A percentile compares a stretch with the other conserved stretches of the same genome.
Evolutionary conservation across 2,888 invertebrate genomes (phyloP).

Genomic region (Ophion slaviceki): DNA sequence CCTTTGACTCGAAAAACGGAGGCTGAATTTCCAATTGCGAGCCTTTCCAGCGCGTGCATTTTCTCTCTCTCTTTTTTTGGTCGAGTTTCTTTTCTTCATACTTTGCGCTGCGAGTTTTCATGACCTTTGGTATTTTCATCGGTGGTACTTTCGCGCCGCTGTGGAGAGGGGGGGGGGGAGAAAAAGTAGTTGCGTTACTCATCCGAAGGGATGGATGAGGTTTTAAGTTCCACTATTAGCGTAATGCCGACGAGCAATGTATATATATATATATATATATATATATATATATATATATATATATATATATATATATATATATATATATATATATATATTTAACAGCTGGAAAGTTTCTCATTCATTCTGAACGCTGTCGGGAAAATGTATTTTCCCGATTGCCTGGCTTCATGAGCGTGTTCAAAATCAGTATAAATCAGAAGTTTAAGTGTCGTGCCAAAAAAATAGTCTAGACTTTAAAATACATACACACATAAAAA

Average conservation of each 20-base stretch:
- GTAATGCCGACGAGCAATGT: constrained; percentile 54
- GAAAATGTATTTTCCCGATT: constrained; percentile 53
- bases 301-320: constrained; percentile 30
- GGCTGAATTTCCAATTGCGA: neutral
- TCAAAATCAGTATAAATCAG: constrained; percentile 31
- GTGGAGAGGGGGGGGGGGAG: constrained; percentile 20
- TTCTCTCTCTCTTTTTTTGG: neutral
- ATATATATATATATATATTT: neutral
- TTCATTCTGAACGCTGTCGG: constrained; percentile 43
- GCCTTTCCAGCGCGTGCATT: neutral
- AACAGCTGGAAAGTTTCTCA: constrained; percentile 51
- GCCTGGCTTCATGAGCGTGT: constrained; percentile 39
- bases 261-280: constrained; percentile 33
- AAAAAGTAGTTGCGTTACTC: constrained; percentile 46
- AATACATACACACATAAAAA: neutral
- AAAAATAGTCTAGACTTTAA: constrained; percentile 42
- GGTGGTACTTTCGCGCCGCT: neutral
- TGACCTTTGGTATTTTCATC: neutral
- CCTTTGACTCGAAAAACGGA: neutral
- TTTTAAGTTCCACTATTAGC: constrained; percentile 63
- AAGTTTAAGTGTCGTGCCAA: constrained; percentile 45
- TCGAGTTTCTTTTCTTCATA: neutral
- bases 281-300: constrained; percentile 39
- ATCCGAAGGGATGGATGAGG: constrained; percentile 58
- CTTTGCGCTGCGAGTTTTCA: neutral